Base-by-base conservation (phyloP, 2,797 vertebrate species). In the Oceanodroma leucorhoa region DNA sequence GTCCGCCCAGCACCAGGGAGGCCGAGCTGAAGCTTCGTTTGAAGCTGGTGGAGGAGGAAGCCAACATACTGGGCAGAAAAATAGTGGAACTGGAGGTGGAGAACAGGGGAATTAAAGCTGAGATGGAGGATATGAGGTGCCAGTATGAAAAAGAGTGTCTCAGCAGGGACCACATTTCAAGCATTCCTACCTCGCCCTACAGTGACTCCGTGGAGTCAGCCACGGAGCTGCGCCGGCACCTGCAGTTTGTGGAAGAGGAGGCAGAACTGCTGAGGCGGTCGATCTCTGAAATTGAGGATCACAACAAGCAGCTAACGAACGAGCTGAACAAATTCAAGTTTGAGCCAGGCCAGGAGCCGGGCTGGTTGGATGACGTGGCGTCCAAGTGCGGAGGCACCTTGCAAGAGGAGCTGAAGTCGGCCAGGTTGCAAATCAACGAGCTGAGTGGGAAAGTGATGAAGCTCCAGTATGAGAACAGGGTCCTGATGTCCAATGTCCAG, bases 51-150 rank as follows among this genome's bases (percentile, higher is more conserved):
- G 99, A 99, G 91, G 99, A 99, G 88, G 99, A 99, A 95, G 99
- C 99, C 22, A 99, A 99, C 97, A 99, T 99, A 94, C 94, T 99
- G 80, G 99, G 99, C 45, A 98, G 99, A 14, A 99, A 99, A 98
- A 99, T 99, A 2, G 99, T 99, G 91, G 99, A 99, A 97, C 97
- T 99, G 92, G 99, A 99, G 83, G 99, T 99, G 93, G 99, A 99
- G 97, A 99, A 99, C 96, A 98, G 99, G 48, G 99, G 99, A 69
- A 98, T 99, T 96, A 98, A 99, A 77, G 98, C 99, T 0, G 99
- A 99, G 94, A 99, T 99, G 87, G 99, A 99, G 61, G 99, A 99
- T 96, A 98, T 99, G 95, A 98, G 99, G 83, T 98, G 98, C 92
- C 99, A 99, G 96, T 99, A 99, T 0, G 99, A 99, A 87, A 98